Evolutionary conservation across 2,888 invertebrate species (phyloP).

Genomic region (Auanema freiburgensis): DNA sequence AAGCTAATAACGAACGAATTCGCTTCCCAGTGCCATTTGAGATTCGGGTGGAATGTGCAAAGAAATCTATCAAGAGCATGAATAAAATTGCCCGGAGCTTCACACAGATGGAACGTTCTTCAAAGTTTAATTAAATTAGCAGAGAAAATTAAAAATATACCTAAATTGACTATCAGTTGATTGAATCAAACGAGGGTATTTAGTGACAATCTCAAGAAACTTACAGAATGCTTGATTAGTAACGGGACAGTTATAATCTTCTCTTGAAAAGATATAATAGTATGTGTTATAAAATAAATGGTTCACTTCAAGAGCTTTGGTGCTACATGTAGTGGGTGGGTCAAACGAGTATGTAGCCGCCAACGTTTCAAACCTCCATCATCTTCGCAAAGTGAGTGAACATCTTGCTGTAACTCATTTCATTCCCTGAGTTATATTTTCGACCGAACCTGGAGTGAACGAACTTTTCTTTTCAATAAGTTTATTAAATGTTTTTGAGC

Average conservation of each 20-base stretch:
- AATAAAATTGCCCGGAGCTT: slow-evolving; percentile 38
- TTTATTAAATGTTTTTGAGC: too few relatives aligned
- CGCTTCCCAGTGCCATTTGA: slow-evolving; percentile 32
- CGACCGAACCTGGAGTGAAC: too few relatives aligned
- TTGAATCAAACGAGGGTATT: slow-evolving; percentile 11
- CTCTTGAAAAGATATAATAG: slow-evolving; percentile 6
- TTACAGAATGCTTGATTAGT: slow-evolving; percentile 27
- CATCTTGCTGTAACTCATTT: slow-evolving; percentile 3
- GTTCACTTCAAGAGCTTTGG: slow-evolving; percentile 13
- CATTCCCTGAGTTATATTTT: not conserved
- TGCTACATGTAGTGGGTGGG: slow-evolving; percentile 5
- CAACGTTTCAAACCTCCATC: not conserved
- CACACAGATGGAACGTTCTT: slow-evolving; percentile 35
- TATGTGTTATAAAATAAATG: not conserved
- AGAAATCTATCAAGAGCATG: slow-evolving; percentile 21
- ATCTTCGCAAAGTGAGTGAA: slow-evolving; percentile 10
- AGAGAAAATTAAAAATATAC: slow-evolving; percentile 3
- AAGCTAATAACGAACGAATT: slow-evolving; percentile 23
- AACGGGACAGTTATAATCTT: not conserved
- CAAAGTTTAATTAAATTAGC: slow-evolving; percentile 2
- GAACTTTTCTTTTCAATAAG: too few relatives aligned
- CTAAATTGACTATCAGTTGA: not conserved
- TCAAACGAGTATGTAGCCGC: slow-evolving; percentile 9
- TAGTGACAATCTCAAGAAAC: slow-evolving; percentile 28
- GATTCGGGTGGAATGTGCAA: slow-evolving; percentile 4